These are phyloP conservation scores for Colius striatus DNA, from an alignment of 2,113 vertebrate genomes.

Conservation along the genomic window DNA sequence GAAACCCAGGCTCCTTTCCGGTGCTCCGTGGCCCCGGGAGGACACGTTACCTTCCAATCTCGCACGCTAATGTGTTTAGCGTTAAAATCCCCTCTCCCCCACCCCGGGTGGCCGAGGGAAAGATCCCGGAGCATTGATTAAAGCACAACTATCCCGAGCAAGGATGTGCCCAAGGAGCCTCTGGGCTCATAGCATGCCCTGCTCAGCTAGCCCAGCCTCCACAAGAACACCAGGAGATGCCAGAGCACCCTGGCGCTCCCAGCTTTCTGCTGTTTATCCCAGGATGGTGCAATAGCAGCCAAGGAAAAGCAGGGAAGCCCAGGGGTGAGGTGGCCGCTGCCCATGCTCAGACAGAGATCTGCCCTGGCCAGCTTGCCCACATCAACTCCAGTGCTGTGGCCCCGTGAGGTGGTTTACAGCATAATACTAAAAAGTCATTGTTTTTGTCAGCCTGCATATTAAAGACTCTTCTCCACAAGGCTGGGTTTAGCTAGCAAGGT, in stretches of 20 bases:
- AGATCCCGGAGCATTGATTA: constrained; percentile 79
- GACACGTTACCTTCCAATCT: constrained; percentile 79
- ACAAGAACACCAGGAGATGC: accelerated
- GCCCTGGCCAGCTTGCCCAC: neutral
- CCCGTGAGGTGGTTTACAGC: neutral
- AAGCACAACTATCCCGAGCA: constrained; percentile 67
- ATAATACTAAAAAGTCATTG: neutral
- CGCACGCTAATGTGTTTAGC: constrained; percentile 78
- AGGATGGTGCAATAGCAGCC: neutral
- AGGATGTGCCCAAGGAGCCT: constrained; percentile 48
- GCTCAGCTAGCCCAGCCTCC: neutral
- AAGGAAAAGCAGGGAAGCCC: neutral
- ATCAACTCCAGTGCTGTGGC: neutral
- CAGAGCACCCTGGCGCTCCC: neutral
- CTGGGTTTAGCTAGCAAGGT: constrained; percentile 45
- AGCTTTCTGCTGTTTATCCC: neutral
- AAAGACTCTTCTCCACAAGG: neutral
- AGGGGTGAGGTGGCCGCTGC: neutral
- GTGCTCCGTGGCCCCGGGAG: constrained; percentile 74
- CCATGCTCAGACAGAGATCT: neutral
- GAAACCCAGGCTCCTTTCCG: constrained; percentile 79
- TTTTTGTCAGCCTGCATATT: constrained; percentile 35
- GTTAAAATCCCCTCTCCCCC: constrained; percentile 63
- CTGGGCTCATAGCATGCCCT: neutral
- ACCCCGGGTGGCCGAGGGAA: constrained; percentile 72